phyloP scores from a whole-genome alignment of 92 coral and sea anemone genomes.

The Phenganax marumi region DNA sequence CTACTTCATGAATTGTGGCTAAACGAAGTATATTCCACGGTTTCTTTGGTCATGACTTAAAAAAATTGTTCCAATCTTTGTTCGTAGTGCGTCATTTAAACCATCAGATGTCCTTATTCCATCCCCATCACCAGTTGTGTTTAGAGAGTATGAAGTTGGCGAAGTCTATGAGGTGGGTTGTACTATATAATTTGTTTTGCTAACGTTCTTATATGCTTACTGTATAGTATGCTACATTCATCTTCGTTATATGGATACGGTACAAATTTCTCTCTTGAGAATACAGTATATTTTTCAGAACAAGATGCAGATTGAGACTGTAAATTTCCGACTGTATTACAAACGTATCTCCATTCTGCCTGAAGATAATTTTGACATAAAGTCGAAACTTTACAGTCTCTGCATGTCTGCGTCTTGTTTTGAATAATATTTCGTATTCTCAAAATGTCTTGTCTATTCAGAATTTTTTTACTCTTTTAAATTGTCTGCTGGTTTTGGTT shows the following conservation, averaged over 20 bases:
- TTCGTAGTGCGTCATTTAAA: not conserved
- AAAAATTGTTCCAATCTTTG: not conserved
- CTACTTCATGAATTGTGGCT: not conserved
- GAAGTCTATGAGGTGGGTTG: constrained; percentile 83
- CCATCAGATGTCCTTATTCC: constrained; percentile 73
- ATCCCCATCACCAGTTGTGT: constrained; percentile 76
- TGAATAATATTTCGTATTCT: too few relatives aligned
- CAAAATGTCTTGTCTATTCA: too few relatives aligned
- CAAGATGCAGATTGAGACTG: not conserved
- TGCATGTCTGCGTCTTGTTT: too few relatives aligned
- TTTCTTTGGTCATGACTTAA: not conserved
- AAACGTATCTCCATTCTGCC: too few relatives aligned
- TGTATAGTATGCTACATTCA: too few relatives aligned
- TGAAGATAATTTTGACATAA: too few relatives aligned
- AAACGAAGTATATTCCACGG: too few relatives aligned
- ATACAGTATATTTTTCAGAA: not conserved
- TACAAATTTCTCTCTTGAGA: not conserved
- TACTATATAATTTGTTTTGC: not conserved
- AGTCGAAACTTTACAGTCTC: too few relatives aligned
- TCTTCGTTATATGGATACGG: not conserved
- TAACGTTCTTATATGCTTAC: not conserved
- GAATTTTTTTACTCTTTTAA: too few relatives aligned
- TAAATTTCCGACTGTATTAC: not conserved
- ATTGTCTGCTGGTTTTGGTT: too few relatives aligned
- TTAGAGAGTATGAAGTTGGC: constrained; percentile 78